These are phyloP conservation scores for Hestina assimilis DNA, from an alignment of 1,140 invertebrate species.

Conservation along the genomic window DNA sequence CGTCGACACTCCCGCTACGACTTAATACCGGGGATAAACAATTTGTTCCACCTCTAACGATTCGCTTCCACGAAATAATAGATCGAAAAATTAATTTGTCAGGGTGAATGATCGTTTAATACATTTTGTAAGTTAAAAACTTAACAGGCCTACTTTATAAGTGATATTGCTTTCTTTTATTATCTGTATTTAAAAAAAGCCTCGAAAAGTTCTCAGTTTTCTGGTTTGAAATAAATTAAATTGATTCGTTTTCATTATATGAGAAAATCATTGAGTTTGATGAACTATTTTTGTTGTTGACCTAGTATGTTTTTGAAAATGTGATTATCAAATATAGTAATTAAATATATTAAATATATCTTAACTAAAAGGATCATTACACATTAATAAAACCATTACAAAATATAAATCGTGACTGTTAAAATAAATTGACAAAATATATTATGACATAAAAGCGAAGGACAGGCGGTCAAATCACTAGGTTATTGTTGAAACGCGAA, in stretches of 20 bases:
- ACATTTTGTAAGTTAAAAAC: neutral
- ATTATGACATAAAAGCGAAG: neutral
- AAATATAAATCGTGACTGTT: neutral
- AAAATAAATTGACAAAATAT: neutral
- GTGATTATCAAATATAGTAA: too few relatives aligned
- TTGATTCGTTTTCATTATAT: too few relatives aligned
- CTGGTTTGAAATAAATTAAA: too few relatives aligned
- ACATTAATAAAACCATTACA: too few relatives aligned
- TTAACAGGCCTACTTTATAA: slow-evolving; percentile 4
- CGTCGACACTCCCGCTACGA: slow-evolving; percentile 46
- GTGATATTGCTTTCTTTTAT: slow-evolving; percentile 2
- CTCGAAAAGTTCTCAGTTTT: too few relatives aligned
- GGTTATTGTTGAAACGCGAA: slow-evolving; percentile 12
- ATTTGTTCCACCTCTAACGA: slow-evolving; percentile 64
- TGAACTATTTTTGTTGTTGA: too few relatives aligned
- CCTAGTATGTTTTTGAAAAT: too few relatives aligned
- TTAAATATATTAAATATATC: too few relatives aligned
- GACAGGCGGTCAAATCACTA: slow-evolving; percentile 1
- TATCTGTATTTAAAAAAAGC: too few relatives aligned
- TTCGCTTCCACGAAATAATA: slow-evolving; percentile 52
- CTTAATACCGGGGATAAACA: slow-evolving; percentile 66
- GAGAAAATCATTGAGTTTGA: too few relatives aligned
- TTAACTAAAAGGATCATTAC: too few relatives aligned
- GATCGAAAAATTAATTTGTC: slow-evolving; percentile 60
- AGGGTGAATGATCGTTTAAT: slow-evolving; percentile 27